Percentiles rank a stretch among this genome's conserved stretches.
phyloP scores from a whole-genome alignment of 2,113 vertebrate species.

The Paraplagusia blochii region DNA sequence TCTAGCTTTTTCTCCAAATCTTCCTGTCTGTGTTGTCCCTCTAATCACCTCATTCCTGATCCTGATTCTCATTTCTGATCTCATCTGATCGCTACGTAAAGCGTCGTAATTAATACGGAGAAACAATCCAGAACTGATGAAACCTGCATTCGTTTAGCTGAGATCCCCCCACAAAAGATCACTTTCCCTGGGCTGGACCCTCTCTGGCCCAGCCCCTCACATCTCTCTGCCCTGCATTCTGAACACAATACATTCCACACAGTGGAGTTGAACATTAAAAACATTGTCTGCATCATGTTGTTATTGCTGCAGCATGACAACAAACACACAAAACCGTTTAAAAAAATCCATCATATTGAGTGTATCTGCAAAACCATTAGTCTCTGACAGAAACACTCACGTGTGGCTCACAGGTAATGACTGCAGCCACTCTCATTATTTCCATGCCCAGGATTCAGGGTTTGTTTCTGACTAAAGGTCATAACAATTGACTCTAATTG shows the following conservation, averaged over 20 bases:
- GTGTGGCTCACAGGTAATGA: conserved; percentile 27
- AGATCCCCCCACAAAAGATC: no score
- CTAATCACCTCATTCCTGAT: no score
- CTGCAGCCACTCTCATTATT: conserved; percentile 56
- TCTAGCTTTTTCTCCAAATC: no score
- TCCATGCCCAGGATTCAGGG: conserved; percentile 37
- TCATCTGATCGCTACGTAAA: no score
- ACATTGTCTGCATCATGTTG: background rate
- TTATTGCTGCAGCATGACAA: background rate
- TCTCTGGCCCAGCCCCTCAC: no score
- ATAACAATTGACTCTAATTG: conserved; percentile 39
- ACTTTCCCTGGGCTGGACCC: no score
- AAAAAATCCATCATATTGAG: conserved; percentile 4
- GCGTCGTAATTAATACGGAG: no score
- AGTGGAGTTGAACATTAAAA: background rate
- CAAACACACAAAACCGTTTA: background rate
- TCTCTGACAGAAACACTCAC: conserved; percentile 8
- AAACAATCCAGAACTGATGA: no score
- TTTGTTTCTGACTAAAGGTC: conserved; percentile 47
- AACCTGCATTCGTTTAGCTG: no score
- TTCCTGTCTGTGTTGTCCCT: no score
- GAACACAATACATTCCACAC: background rate
- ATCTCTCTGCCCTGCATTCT: no score
- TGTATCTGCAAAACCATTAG: conserved; percentile 6
- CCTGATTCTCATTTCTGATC: no score